Percentiles rank a stretch among this genome's conserved stretches.
Conservation (phyloP, 1,140 invertebrate genomes). For the Drosophila kikkawai region DNA sequence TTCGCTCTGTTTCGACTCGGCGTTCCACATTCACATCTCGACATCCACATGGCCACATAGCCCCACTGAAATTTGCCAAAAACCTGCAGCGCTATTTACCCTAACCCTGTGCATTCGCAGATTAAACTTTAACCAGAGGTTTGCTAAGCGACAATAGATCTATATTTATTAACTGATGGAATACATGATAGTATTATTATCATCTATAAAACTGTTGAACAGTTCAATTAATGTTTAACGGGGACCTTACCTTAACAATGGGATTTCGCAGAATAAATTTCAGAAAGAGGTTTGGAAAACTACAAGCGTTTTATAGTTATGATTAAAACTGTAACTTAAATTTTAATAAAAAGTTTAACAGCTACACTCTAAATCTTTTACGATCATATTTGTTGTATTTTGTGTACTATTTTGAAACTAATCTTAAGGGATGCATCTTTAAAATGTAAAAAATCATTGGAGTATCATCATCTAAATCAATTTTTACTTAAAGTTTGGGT, state of each 20-base stretch:
- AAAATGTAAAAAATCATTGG: neutral
- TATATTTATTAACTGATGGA: neutral
- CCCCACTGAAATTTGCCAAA: conserved; percentile 25
- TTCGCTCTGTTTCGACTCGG: conserved; percentile 46
- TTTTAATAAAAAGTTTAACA: too few species aligned
- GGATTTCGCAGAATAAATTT: neutral
- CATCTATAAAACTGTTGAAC: too few species aligned
- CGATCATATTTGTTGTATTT: too few species aligned
- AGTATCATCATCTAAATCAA: too few species aligned
- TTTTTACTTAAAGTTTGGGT: neutral
- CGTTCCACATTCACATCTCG: conserved; percentile 48
- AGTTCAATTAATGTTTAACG: too few species aligned
- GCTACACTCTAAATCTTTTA: too few species aligned
- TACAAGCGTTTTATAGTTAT: too few species aligned
- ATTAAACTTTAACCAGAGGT: conserved; percentile 3
- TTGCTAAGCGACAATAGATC: neutral
- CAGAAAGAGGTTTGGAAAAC: neutral
- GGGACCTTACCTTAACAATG: neutral
- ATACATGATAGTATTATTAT: too few species aligned
- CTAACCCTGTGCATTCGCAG: neutral
- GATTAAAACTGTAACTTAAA: too few species aligned
- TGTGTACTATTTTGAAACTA: neutral
- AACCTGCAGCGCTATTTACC: conserved; percentile 29
- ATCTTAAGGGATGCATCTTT: neutral
- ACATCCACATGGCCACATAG: conserved; percentile 35